Evolutionary conservation across 1,140 invertebrate genomes (phyloP), one percentile per base, ranked within the genome.

Genomic region (Saccostrea glomerata): DNA sequence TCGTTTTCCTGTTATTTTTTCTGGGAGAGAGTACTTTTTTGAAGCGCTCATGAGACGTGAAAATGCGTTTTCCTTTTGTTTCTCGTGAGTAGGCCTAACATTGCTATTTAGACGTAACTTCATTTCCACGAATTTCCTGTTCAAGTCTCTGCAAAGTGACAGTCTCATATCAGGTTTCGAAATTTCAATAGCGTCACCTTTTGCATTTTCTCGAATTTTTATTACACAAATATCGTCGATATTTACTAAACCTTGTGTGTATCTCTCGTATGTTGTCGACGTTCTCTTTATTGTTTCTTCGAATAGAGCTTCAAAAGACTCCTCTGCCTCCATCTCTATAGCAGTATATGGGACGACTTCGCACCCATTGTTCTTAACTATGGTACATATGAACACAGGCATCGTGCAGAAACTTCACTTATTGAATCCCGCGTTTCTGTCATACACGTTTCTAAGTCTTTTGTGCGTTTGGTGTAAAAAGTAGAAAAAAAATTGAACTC

Each of bases 21-120:
- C n/a, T 55, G 83, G 83, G 17, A 84, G 83, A 84, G 40, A 36
- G 30, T 25, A 25, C 25, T 47, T 84, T 58, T 84, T 84, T 77
- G n/a, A 54, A 13, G 83, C 36, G 7, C 13, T 23, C 83, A 77
- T 77, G 11, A 77, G 30, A 77, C n/a, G 11, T 25, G 11, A 23
- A 77, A 77, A 77, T n/a, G 70, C 70, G n/a, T 77, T 4, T 58
- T 13, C 56, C 15, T 58, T 58, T 11, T 58, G 56, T 58, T 58
- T 58, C 0, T 58, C 30, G 1, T 77, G 70, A 36, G n/a, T n/a
- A 2, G n/a, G 30, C 9, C 11, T 36, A 36, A n/a, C n/a, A 15
- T 12, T 11, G 9, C 2, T 15, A 77, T 77, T 77, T 12, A 11
- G n/a, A 15, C n/a, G 9, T 25, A 77, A 11, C 11, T 25, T 36